These are phyloP conservation scores for Temnothorax unifasciatus DNA, from an alignment of 2,888 invertebrate species.

Conservation along the genomic window DNA sequence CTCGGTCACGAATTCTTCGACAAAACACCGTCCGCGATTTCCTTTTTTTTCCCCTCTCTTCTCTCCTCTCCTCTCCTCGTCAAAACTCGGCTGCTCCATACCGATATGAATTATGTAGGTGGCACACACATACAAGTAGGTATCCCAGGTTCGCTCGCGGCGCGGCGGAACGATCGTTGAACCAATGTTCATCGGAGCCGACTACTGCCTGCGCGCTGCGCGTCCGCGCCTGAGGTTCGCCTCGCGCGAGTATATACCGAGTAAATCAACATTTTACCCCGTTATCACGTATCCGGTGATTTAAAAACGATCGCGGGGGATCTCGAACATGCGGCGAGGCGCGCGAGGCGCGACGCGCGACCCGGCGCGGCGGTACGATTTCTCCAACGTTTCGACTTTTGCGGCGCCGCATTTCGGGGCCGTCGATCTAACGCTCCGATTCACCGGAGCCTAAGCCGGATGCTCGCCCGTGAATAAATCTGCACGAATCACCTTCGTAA, in stretches of 20 bases:
- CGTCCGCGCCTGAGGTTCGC: constrained; percentile 40
- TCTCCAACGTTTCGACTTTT: no score
- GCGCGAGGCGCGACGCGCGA: background rate
- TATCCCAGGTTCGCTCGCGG: constrained; percentile 73
- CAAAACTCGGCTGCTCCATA: constrained; percentile 65
- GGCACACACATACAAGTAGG: constrained; percentile 68
- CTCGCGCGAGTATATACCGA: background rate
- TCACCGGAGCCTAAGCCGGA: background rate
- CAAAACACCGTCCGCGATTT: constrained; percentile 22
- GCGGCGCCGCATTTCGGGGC: background rate
- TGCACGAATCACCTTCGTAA: background rate
- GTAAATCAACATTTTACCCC: constrained; percentile 45
- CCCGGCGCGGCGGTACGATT: background rate
- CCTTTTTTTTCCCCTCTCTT: constrained; percentile 8
- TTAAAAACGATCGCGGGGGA: background rate
- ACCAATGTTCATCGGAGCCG: constrained; percentile 77
- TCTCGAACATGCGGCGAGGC: background rate
- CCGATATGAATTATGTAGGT: constrained; percentile 76
- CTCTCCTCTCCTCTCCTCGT: constrained; percentile 8
- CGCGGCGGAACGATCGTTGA: constrained; percentile 79
- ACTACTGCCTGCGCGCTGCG: constrained; percentile 66
- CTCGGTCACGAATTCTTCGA: constrained; percentile 22
- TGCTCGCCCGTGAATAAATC: background rate
- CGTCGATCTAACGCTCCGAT: background rate
- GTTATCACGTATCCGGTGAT: constrained; percentile 29